Percentiles rank a stretch among this genome's conserved stretches.
These are phyloP conservation scores for Tetragnatha versicolor DNA, from an alignment of 1,140 invertebrate species.

Conservation along the genomic window DNA sequence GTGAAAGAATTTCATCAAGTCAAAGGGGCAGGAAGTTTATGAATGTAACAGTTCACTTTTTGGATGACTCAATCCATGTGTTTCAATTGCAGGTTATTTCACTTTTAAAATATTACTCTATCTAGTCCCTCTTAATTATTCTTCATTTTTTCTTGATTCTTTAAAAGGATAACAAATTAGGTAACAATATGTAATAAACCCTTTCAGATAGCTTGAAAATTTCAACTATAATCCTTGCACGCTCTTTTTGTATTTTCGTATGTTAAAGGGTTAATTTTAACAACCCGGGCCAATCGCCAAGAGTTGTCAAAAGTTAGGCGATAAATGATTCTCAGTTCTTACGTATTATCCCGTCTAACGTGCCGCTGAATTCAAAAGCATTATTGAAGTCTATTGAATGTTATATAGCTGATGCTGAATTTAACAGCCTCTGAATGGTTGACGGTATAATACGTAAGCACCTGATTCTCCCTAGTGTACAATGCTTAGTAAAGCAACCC, in stretches of 20 bases:
- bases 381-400: too few species aligned
- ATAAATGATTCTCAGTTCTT: too few species aligned
- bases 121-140: neutral
- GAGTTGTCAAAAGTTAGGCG: too few species aligned
- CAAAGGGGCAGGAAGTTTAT: conserved; percentile 22
- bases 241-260: neutral
- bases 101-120: too few species aligned
- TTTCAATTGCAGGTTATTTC: conserved; percentile 50
- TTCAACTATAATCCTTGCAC: neutral
- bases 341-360: too few species aligned
- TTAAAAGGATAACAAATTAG: neutral
- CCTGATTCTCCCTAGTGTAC: too few species aligned
- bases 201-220: neutral
- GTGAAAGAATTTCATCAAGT: neutral
- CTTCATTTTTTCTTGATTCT: neutral
- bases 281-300: too few species aligned
- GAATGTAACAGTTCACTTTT: conserved; percentile 54
- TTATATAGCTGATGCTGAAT: too few species aligned
- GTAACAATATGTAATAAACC: neutral
- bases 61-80: conserved; percentile 55
- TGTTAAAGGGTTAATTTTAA: neutral
- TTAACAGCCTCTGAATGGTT: too few species aligned
- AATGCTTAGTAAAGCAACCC: too few species aligned
- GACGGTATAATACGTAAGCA: too few species aligned
- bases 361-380: too few species aligned